Percentiles rank a stretch among this genome's conserved stretches.
These are phyloP conservation scores for Xestia c-nigrum DNA, from an alignment of 2,888 invertebrate species.

Conservation along the genomic window DNA sequence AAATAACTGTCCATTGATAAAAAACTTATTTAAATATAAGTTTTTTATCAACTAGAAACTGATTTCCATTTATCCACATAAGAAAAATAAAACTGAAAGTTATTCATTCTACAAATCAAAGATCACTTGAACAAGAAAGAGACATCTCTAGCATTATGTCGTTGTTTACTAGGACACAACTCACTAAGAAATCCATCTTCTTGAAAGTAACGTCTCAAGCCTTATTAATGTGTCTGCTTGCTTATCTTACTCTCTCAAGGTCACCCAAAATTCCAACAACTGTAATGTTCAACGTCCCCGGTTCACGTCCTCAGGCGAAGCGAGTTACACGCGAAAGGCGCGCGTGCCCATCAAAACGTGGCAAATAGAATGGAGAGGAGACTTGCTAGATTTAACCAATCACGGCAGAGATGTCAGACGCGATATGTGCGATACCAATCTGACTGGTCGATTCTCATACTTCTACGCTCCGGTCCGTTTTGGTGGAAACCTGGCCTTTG, in stretches of 20 bases:
- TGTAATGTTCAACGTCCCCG: conserved; percentile 5
- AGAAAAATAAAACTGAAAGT: neutral
- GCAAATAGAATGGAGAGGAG: neutral
- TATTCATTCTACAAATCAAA: neutral
- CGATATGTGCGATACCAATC: neutral
- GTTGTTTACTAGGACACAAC: conserved; percentile 4
- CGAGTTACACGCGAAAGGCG: neutral
- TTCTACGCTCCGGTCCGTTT: neutral
- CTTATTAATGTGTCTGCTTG: conserved; percentile 38
- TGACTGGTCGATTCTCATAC: neutral
- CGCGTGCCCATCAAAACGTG: neutral
- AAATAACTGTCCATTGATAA: too few relatives aligned
- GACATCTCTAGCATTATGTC: neutral
- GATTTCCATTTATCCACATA: neutral
- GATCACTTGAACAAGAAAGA: neutral
- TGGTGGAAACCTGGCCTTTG: neutral
- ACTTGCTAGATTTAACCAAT: neutral
- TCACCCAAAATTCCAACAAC: conserved; percentile 41
- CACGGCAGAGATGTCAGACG: neutral
- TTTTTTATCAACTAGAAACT: too few relatives aligned
- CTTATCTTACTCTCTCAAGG: conserved; percentile 27
- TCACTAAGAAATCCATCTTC: neutral
- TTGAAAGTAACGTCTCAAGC: conserved; percentile 9
- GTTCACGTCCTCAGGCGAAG: neutral
- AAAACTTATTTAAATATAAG: too few relatives aligned